Evolutionary conservation across 2,113 vertebrate genomes (phyloP), one percentile per base, ranked within the genome.

Genomic region (Perca schrenkii): DNA sequence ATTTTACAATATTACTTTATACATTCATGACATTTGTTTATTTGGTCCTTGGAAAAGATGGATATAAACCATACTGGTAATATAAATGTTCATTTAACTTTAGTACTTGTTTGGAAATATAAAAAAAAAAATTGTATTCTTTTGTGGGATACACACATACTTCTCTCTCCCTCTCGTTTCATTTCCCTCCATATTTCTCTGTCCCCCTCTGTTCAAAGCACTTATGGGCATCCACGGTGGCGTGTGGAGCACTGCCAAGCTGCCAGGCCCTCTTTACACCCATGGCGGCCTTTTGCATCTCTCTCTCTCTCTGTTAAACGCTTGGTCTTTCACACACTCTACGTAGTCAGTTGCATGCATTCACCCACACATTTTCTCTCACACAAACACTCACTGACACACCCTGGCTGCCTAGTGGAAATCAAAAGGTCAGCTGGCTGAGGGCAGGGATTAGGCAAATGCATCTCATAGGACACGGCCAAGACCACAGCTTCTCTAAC

Each of bases 391-490:
- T 46, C 22, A 76, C 16, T 1, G 4, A 76, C 43, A 78, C 46
- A 69, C 47, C 47, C 5, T 50, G 11, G 47, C 79, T 75, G 56
- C 43, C 54, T 67, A 75, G 71, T 73, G 60, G 63, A 68, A 72
- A 71, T 77, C 72, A 50, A 83, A 88, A 85, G 85, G 83, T 81
- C 88, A 89, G 70, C 43, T 54, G 63, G 70, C 79, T 70, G 11
- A 67, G 75, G 82, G 92, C 73, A 77, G 61, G 40, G 72, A 87
- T 88, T 88, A 85, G 56, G 86, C 63, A 86, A 88, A 90, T 65
- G 31, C 60, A 66, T 82, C 66, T 88, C 71, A 79, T 4, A 31
- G 52, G 77, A 77, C 74, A 72, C n/a, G 66, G 47, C 67, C 56
- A 74, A 63, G 69, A 77, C 74, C 16, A 28, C 85, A 82, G 80